Conservation (phyloP, 2,113 vertebrate genomes). For the Aviceda subcristata region DNA sequence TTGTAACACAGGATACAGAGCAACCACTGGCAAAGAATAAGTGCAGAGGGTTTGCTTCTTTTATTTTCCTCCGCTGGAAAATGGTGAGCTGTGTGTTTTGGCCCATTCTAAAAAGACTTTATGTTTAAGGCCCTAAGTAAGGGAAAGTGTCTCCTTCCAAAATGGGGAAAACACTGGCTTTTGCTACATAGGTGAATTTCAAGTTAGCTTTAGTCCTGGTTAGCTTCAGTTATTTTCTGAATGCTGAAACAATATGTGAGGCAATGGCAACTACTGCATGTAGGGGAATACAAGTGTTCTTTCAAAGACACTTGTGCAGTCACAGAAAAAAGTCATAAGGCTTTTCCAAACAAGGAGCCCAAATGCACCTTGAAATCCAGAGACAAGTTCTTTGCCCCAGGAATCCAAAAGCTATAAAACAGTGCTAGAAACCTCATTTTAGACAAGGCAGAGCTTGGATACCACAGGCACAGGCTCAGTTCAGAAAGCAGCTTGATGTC, state of each 20-base stretch:
- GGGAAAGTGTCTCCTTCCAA: background rate
- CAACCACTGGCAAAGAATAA: background rate
- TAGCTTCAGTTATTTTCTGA: background rate
- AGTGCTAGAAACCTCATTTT: background rate
- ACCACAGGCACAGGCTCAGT: background rate
- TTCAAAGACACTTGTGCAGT: background rate
- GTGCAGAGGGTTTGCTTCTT: background rate
- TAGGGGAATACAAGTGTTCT: background rate
- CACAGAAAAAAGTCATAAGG: background rate
- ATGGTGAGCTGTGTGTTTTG: slow-evolving; percentile 11
- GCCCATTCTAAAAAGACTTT: background rate
- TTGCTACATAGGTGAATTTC: background rate
- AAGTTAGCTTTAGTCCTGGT: background rate
- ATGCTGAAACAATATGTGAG: background rate
- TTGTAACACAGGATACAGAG: background rate
- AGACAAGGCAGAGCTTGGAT: background rate
- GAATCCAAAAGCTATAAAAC: background rate
- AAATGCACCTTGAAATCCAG: background rate
- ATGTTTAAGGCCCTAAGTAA: background rate
- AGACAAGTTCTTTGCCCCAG: background rate
- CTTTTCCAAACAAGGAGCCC: background rate
- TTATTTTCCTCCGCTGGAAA: background rate
- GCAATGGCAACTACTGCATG: background rate
- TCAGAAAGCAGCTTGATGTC: background rate
- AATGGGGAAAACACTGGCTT: background rate